phyloP scores from a whole-genome alignment of 1,140 invertebrate species.

The Aphaenogaster ashmeadi region DNA sequence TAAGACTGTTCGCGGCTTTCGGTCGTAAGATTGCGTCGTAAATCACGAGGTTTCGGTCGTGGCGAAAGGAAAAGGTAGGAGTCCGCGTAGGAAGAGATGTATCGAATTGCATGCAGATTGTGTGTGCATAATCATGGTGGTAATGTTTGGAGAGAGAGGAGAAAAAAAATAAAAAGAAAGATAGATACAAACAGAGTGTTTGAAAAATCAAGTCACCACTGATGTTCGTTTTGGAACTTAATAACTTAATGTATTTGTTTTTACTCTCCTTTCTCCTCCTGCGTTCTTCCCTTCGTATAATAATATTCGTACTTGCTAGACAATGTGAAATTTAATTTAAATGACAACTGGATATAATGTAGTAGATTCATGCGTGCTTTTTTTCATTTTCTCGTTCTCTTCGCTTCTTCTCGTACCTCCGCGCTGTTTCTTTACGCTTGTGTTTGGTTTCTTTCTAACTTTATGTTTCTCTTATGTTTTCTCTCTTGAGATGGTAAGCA shows the following conservation, averaged over 20 bases:
- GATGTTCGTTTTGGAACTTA: constrained; percentile 82
- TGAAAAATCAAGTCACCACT: constrained; percentile 80
- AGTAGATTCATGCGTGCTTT: constrained; percentile 80
- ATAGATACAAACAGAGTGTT: constrained; percentile 50
- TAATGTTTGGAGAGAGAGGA: constrained; percentile 8
- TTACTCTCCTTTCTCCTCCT: constrained; percentile 84
- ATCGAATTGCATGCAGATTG: constrained; percentile 25
- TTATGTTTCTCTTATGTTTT: constrained; percentile 8
- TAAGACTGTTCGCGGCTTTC: neutral
- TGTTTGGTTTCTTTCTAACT: constrained; percentile 46
- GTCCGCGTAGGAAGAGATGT: constrained; percentile 11
- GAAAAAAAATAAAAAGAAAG: constrained; percentile 50
- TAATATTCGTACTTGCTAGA: constrained; percentile 83
- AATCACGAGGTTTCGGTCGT: constrained; percentile 17
- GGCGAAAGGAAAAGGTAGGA: constrained; percentile 56
- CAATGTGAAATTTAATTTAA: constrained; percentile 85
- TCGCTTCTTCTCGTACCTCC: constrained; percentile 73
- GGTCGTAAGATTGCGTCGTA: no score
- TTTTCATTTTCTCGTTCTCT: constrained; percentile 69
- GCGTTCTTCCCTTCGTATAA: constrained; percentile 83
- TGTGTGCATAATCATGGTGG: constrained; percentile 17
- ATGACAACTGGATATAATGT: constrained; percentile 84
- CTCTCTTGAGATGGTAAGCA: constrained; percentile 72
- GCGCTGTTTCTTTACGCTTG: constrained; percentile 56
- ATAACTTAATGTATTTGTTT: constrained; percentile 83